Evolutionary conservation across 2,888 invertebrate species (phyloP), one percentile per base, ranked within the genome.

Genomic region (Agrochola macilenta): DNA sequence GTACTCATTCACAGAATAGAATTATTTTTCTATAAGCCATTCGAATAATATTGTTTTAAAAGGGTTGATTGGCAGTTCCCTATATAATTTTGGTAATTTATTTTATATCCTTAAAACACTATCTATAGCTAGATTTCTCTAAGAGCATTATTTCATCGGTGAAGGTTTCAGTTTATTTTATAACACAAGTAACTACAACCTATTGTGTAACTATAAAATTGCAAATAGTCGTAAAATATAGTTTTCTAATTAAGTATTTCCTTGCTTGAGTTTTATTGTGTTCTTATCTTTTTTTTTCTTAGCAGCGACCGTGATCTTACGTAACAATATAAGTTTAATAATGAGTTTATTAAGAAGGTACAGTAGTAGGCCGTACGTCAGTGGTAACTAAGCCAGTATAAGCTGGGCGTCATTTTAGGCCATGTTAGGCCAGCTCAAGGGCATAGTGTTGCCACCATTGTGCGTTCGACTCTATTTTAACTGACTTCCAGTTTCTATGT

Each of bases 211-310:
- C 69, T 26, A 52, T 84, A 69, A 81, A 71, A 75, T 52, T 39
- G 71, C n/a, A 65, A 46, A 72, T 61, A 64, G 71, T 82, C 81
- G 64, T 82, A 71, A 82, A 84, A 64, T 65, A 69, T 49, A n/a
- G 26, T 85, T 76, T 80, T 61, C 14, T 76, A 76, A 82, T 81
- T 64, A 81, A 26, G 17, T 71, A 17, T 81, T 84, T 81, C 76
- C 52, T 81, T 72, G 54, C 60, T 57, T 61, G 49, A 68, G 52
- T 81, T 81, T 81, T 76, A 82, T 76, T 69, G 64, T 26, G 39
- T 72, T 76, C 43, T 82, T 85, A 82, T 82, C 82, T 39, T 72
- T 2, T 23, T 68, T 61, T 74, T 73, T 69, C 58, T 61, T n/a
- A n/a, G 23, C 35, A 35, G 60, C 46, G 12, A 35, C 20, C 4